Conservation (phyloP, 2,113 vertebrate genomes). For the Perognathus longimembris region DNA sequence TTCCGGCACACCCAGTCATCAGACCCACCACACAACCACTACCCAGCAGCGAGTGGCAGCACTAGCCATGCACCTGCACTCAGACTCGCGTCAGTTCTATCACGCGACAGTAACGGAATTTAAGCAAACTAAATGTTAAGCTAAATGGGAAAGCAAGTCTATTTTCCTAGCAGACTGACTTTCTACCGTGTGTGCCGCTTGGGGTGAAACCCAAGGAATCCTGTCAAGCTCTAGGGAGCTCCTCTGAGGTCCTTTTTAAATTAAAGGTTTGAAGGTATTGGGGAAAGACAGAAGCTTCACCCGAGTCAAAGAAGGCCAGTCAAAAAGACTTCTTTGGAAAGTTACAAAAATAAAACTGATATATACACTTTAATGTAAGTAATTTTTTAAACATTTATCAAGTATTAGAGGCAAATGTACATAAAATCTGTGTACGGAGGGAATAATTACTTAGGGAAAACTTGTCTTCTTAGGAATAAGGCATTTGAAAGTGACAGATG, state of each 20-base stretch:
- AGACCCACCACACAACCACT: too few species aligned
- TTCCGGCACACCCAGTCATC: too few species aligned
- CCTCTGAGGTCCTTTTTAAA: neutral
- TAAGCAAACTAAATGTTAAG: neutral
- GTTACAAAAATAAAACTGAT: slow-evolving; percentile 12
- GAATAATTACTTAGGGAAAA: neutral
- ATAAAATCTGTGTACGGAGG: neutral
- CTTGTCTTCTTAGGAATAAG: neutral
- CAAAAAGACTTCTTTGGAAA: neutral
- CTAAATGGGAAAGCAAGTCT: neutral
- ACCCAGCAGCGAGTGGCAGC: too few species aligned
- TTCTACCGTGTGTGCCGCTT: neutral
- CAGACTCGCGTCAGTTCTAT: neutral
- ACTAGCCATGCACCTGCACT: neutral
- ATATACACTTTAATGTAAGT: neutral
- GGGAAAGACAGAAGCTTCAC: slow-evolving; percentile 19
- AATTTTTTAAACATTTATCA: too few species aligned
- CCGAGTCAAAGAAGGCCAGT: neutral
- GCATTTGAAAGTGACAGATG: neutral
- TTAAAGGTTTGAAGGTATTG: neutral
- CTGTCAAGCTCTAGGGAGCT: neutral
- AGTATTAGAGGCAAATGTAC: neutral
- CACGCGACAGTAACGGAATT: neutral
- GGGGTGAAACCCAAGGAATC: neutral
- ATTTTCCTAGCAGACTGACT: neutral